Base-by-base conservation (phyloP, 2,113 vertebrate species). In the Fulica atra region DNA sequence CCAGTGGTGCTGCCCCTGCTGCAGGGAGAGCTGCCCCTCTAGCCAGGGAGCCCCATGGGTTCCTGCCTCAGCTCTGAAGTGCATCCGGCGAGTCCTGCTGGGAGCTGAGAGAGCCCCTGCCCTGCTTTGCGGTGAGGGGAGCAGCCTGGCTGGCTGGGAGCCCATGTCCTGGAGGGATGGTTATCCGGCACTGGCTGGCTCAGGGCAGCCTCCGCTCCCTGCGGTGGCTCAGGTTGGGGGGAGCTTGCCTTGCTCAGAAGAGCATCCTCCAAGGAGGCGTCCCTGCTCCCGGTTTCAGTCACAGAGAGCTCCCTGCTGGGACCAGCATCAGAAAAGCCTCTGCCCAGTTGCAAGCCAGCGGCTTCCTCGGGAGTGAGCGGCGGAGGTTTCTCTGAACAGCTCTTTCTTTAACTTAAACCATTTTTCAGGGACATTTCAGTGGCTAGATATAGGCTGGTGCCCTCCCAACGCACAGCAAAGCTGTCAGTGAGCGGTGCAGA, bases 381-480 rank as follows among this genome's bases (percentile, higher is more conserved):
- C 0, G 0, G 20, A n/a, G n/a, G 18, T 53, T 73, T 80, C 50
- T 20, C 57, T 50, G 38, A 28, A 46, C n/a, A 84, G 42, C 26
- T 80, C 4, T 59, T 64, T 1, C 33, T 70, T 64, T 17, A 15
- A 17, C 61, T 46, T 9, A 20, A 2, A 26, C 0, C 2, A 35
- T 35, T 53, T 89, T 44, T 25, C 46, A 11, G 50, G 70, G 88
- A 2, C 9, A 0, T 54, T 48, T 61, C 7, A 1, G 59, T 35
- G n/a, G 26, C 66, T 54, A 9, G 36, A 3, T 51, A 3, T 3
- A n/a, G 66, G 63, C 10, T 50, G 9, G 18, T 54, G 29, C 19
- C 35, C 57, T 31, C 3, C 12, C 54, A 33, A 20, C 6, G 0
- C 0, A 0, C 15, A 8, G 66, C 46, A 16, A 35, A 16, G 71